A percentile compares a stretch with the other conserved stretches of the same genome.
These are phyloP conservation scores for Pararge aegeria DNA, from an alignment of 1,140 invertebrate genomes.

Conservation along the genomic window DNA sequence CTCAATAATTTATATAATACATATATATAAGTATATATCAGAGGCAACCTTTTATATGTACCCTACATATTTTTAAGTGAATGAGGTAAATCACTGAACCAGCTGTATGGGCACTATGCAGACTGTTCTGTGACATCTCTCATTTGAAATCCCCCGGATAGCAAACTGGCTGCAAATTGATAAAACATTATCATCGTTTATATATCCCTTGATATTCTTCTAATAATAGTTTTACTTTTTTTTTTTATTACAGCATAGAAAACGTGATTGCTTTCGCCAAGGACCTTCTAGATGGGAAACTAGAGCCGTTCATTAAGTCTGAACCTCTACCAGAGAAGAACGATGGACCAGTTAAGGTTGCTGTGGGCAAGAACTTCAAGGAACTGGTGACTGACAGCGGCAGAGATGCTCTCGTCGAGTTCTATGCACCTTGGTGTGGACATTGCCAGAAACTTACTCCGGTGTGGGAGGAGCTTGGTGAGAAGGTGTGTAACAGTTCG, in stretches of 20 bases:
- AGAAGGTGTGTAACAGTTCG: slow-evolving; percentile 83
- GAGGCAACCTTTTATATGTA: no score
- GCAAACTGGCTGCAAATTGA: no score
- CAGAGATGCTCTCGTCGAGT: slow-evolving; percentile 97
- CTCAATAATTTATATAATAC: no score
- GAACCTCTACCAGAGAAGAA: slow-evolving; percentile 95
- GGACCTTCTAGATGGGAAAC: slow-evolving; percentile 89
- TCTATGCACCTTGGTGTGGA: slow-evolving; percentile 99
- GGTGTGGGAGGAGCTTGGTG: slow-evolving; percentile 95
- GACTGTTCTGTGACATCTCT: no score
- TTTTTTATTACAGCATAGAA: slow-evolving; percentile 84
- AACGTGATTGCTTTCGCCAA: slow-evolving; percentile 93
- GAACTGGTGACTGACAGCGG: slow-evolving; percentile 94
- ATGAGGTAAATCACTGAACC: no score
- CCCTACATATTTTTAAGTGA: no score
- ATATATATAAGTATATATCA: no score
- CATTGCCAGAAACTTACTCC: slow-evolving; percentile 98
- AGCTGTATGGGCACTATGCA: no score
- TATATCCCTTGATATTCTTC: no score
- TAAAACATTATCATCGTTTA: no score
- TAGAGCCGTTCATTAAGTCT: slow-evolving; percentile 97
- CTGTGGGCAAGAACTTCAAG: slow-evolving; percentile 98
- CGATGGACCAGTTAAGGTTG: slow-evolving; percentile 92
- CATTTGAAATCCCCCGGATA: no score
- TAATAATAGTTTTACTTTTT: background rate